These are phyloP conservation scores for Catharus bicknelli DNA, from an alignment of 2,113 vertebrate species.

Conservation along the genomic window DNA sequence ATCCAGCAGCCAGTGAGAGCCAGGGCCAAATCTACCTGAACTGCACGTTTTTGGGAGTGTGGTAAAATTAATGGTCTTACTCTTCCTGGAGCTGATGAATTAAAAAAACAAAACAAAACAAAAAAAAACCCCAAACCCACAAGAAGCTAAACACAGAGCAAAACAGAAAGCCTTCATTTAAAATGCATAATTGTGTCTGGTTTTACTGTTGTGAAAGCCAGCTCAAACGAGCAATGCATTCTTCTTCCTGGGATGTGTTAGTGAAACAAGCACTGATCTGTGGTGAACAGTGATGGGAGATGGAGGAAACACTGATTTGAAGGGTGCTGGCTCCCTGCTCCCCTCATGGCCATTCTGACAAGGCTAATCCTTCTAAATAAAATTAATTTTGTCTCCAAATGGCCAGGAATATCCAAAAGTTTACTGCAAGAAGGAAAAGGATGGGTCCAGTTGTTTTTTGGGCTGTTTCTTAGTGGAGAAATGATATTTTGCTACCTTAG, in stretches of 20 bases:
- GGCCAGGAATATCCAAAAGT: background rate
- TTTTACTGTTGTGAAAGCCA: background rate
- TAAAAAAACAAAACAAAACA: too few species aligned
- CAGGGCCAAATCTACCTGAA: background rate
- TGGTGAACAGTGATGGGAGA: background rate
- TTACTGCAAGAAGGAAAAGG: background rate
- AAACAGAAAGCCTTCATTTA: background rate
- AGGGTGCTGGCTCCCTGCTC: background rate
- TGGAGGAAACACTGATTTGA: background rate
- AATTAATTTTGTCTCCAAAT: background rate
- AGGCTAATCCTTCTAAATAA: background rate
- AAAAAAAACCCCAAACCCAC: background rate
- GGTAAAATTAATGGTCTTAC: background rate
- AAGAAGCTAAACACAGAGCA: background rate
- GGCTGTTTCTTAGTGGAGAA: background rate
- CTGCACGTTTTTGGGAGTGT: background rate
- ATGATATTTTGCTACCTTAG: background rate
- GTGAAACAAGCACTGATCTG: rapidly evolving
- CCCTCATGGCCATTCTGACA: background rate
- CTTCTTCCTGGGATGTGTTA: background rate
- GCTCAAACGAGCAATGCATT: background rate
- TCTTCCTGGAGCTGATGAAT: rapidly evolving
- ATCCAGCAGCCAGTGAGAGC: background rate
- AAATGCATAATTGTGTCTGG: background rate
- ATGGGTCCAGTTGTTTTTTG: too few species aligned